Evolutionary conservation across 2,113 vertebrate genomes (phyloP).

Genomic region (Eurypyga helias): DNA sequence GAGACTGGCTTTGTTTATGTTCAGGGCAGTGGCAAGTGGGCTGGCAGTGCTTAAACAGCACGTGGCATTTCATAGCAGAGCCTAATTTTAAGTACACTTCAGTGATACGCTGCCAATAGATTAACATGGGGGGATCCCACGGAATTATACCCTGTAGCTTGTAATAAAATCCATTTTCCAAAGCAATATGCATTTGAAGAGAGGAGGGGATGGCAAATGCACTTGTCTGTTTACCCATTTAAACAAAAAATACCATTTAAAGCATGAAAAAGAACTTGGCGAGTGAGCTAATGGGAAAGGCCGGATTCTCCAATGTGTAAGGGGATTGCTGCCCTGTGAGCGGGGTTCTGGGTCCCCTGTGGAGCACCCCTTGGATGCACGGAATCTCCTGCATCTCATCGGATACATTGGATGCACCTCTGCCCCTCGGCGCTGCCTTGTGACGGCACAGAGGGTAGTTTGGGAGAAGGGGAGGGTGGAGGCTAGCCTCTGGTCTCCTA

Average conservation of each 20-base stretch:
- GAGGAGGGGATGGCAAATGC: not conserved
- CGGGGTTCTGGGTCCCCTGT: not conserved
- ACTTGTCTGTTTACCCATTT: not conserved
- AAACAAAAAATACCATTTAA: not conserved
- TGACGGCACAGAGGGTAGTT: not conserved
- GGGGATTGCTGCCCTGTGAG: not conserved
- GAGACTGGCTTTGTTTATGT: not conserved
- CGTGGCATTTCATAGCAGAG: not conserved
- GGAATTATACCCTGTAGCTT: constrained; percentile 1
- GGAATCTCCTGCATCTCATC: not conserved
- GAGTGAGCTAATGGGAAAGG: not conserved
- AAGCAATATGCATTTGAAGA: not conserved
- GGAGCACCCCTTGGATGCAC: not conserved
- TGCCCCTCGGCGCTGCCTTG: not conserved
- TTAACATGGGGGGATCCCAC: not conserved
- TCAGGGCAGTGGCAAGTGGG: not conserved
- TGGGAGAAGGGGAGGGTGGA: not conserved
- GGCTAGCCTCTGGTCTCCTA: not conserved
- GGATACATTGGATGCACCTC: not conserved
- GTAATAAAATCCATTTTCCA: constrained; percentile 16
- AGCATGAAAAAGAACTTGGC: not conserved
- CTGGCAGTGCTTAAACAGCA: not conserved
- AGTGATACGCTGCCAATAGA: not conserved
- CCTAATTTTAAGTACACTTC: constrained; percentile 18
- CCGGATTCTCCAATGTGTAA: not conserved